Conservation (phyloP, 2,888 invertebrate genomes). For the Lepidocyrtoides sp. region DNA sequence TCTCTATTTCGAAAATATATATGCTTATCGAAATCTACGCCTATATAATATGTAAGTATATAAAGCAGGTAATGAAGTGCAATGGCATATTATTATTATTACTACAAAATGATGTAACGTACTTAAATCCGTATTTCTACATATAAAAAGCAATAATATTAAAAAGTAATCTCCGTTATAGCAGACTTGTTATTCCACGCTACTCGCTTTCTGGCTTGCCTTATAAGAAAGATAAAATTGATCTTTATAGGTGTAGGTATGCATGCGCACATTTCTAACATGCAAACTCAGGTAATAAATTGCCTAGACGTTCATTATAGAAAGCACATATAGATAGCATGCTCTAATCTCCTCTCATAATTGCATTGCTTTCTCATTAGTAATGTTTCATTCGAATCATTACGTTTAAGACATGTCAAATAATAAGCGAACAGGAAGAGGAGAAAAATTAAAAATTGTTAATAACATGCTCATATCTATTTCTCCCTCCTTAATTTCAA, state of each 20-base stretch:
- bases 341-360: slow-evolving; percentile 38
- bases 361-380: slow-evolving; percentile 69
- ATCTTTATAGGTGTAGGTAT: neutral
- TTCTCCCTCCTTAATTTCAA: neutral
- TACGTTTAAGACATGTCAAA: slow-evolving; percentile 45
- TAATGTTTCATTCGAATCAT: slow-evolving; percentile 62
- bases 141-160: slow-evolving; percentile 39
- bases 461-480: neutral
- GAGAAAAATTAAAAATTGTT: slow-evolving; percentile 35
- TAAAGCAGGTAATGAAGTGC: slow-evolving; percentile 59
- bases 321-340: slow-evolving; percentile 31
- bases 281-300: slow-evolving; percentile 30
- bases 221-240: slow-evolving; percentile 37
- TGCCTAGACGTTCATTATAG: slow-evolving; percentile 33
- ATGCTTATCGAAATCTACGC: neutral
- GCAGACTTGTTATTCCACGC: slow-evolving; percentile 46
- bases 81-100: slow-evolving; percentile 61
- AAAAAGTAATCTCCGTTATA: slow-evolving; percentile 77
- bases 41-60: too few species aligned
- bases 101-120: slow-evolving; percentile 30
- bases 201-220: slow-evolving; percentile 1
- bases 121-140: slow-evolving; percentile 39
- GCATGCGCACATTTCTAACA: neutral
- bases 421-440: slow-evolving; percentile 44
- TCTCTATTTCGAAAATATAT: neutral